These are phyloP conservation scores for Molanna angustata DNA, from an alignment of 2,888 invertebrate species.

Conservation along the genomic window DNA sequence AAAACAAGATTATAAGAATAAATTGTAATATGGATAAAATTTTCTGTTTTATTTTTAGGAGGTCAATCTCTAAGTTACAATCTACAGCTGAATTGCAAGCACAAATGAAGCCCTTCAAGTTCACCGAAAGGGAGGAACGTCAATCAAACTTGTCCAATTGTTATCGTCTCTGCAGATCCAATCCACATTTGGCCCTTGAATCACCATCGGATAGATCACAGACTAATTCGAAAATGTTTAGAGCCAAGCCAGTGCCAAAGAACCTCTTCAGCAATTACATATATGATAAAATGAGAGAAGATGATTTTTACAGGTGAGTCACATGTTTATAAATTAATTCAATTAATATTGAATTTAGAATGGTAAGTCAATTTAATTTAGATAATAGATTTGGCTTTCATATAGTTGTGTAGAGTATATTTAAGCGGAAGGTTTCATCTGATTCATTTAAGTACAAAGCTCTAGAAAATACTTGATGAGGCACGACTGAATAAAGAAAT, in stretches of 20 bases:
- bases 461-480: too few relatives aligned
- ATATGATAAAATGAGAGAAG: constrained; percentile 68
- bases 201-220: constrained; percentile 41
- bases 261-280: constrained; percentile 68
- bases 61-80: constrained; percentile 57
- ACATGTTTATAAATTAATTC: too few relatives aligned
- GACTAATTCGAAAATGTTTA: constrained; percentile 53
- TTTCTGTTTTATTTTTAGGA: constrained; percentile 42
- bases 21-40: too few relatives aligned
- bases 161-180: constrained; percentile 24
- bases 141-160: constrained; percentile 6
- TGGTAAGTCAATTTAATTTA: too few relatives aligned
- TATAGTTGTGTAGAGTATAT: too few relatives aligned
- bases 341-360: too few relatives aligned
- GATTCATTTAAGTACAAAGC: too few relatives aligned
- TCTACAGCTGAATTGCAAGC: constrained; percentile 61
- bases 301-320: constrained; percentile 65
- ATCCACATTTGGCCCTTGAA: constrained; percentile 23
- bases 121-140: constrained; percentile 41
- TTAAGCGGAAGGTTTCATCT: too few relatives aligned
- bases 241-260: constrained; percentile 67
- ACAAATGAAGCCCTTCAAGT: constrained; percentile 64
- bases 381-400: too few relatives aligned
- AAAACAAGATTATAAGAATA: too few relatives aligned
- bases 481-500: too few relatives aligned